A percentile compares a stretch with the other conserved stretches of the same genome.
These are phyloP conservation scores for Lepus oiostolus DNA, from an alignment of 2,797 vertebrate species.

Conservation along the genomic window DNA sequence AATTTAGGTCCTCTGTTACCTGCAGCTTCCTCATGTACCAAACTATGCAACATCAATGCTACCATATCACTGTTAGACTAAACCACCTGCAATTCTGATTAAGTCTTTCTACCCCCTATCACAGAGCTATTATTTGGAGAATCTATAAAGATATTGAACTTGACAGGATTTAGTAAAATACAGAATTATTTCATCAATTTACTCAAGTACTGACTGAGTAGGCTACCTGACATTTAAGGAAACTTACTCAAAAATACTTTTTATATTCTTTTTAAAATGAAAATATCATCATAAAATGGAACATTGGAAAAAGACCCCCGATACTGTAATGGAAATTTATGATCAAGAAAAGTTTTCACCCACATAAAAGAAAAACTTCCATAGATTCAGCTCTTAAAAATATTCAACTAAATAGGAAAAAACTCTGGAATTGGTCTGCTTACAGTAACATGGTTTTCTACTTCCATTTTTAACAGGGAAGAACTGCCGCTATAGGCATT, in stretches of 20 bases:
- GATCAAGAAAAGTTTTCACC: neutral
- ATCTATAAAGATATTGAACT: neutral
- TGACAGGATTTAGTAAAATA: neutral
- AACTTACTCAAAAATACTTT: neutral
- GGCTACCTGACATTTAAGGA: neutral
- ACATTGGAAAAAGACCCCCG: fast-evolving
- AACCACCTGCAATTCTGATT: neutral
- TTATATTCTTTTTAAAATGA: neutral
- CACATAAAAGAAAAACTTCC: neutral
- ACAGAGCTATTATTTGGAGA: neutral
- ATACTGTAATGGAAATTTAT: neutral
- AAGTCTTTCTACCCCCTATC: neutral
- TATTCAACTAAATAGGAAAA: neutral
- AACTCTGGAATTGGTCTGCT: neutral
- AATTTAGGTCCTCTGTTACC: neutral
- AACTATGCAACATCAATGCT: neutral
- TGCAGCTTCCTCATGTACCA: neutral
- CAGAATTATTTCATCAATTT: neutral
- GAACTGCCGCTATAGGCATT: neutral
- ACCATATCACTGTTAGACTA: neutral
- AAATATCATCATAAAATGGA: neutral
- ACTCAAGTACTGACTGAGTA: neutral
- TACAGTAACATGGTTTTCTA: constrained; percentile 6
- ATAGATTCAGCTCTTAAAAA: neutral
- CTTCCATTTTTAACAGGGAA: neutral